These are phyloP conservation scores for Coilia nasus DNA, from an alignment of 2,797 vertebrate genomes.

Conservation along the genomic window DNA sequence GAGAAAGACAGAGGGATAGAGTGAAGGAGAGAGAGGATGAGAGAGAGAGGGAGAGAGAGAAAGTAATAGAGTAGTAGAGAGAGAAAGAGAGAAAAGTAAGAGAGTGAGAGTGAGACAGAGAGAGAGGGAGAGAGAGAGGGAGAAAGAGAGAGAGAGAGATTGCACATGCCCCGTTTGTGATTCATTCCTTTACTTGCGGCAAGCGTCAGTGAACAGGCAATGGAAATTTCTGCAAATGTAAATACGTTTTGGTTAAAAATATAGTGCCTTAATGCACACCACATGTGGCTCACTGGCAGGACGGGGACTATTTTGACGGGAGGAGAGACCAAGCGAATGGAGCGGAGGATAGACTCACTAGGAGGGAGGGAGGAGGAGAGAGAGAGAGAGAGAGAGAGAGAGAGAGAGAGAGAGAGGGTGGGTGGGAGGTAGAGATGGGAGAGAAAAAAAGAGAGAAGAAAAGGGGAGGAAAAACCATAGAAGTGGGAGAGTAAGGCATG, in stretches of 20 bases:
- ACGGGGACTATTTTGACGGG: constrained; percentile 77
- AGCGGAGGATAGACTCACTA: constrained; percentile 6
- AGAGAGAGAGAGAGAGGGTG: not conserved
- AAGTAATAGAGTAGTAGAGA: not conserved
- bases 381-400: constrained; percentile 22
- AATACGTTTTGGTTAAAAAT: constrained; percentile 65
- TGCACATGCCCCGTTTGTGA: constrained; percentile 60
- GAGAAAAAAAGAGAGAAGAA: not conserved
- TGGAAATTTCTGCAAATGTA: constrained; percentile 64
- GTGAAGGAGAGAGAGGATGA: constrained; percentile 58
- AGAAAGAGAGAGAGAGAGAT: constrained; percentile 28
- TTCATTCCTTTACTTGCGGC: constrained; percentile 71
- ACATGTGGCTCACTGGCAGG: constrained; percentile 58
- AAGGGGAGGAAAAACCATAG: not conserved
- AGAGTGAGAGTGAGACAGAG: constrained; percentile 9
- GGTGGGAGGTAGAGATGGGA: not conserved
- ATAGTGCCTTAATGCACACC: constrained; percentile 61
- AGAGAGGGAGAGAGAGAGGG: constrained; percentile 25
- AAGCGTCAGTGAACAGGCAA: constrained; percentile 68
- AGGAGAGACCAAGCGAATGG: constrained; percentile 49
- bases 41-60: constrained; percentile 39
- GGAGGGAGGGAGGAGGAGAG: constrained; percentile 34
- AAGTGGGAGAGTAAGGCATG: constrained; percentile 35
- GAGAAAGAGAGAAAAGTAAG: constrained; percentile 13
- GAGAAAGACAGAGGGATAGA: constrained; percentile 37